Conservation (phyloP, 1,140 invertebrate species). For the Adoxophyes honmai region DNA sequence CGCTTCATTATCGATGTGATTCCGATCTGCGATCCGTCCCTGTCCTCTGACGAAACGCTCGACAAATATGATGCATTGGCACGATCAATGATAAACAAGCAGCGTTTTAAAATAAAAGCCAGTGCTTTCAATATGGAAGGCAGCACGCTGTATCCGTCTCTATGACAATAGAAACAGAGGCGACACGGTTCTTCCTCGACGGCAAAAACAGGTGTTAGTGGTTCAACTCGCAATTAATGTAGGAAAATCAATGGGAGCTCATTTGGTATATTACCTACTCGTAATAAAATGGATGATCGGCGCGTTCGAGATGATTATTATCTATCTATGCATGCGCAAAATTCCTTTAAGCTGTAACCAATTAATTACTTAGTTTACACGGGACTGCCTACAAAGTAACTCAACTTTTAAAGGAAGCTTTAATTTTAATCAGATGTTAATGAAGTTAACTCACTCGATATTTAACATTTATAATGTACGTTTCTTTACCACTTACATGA, state of each 20-base stretch:
- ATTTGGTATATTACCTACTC: constrained; percentile 64
- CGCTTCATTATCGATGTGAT: constrained; percentile 59
- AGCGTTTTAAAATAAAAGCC: constrained; percentile 38
- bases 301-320: constrained; percentile 5
- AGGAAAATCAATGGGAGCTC: constrained; percentile 67
- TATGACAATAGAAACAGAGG: constrained; percentile 21
- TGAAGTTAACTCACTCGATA: no score
- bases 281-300: constrained; percentile 59
- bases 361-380: background rate
- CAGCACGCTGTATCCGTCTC: constrained; percentile 22
- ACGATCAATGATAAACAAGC: constrained; percentile 53
- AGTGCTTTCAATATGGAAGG: constrained; percentile 6
- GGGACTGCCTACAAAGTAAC: no score
- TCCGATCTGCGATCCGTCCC: constrained; percentile 39
- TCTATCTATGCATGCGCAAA: constrained; percentile 7
- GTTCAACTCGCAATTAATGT: constrained; percentile 60
- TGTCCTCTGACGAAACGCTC: constrained; percentile 60
- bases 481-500: no score
- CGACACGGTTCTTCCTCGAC: constrained; percentile 12
- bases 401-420: no score
- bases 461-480: no score
- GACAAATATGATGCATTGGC: constrained; percentile 73
- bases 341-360: constrained; percentile 1
- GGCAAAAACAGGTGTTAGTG: constrained; percentile 7
- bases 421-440: no score